These are phyloP conservation scores for Gallinago nigripennis DNA, from an alignment of 2,797 vertebrate genomes.

Conservation along the genomic window DNA sequence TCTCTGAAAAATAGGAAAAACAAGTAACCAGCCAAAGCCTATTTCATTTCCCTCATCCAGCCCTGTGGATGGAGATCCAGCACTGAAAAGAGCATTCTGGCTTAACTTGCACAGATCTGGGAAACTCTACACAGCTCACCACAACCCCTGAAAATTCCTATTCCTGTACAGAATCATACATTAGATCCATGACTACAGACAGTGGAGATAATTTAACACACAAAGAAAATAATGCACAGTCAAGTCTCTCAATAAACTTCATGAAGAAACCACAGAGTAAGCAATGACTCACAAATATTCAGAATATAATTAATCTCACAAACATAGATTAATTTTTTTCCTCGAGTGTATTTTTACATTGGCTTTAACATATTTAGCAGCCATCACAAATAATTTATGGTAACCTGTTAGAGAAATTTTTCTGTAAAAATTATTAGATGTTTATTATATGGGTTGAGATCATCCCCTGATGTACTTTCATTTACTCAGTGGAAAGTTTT, in stretches of 20 bases:
- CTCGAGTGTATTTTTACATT: neutral
- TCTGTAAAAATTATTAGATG: neutral
- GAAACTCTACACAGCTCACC: neutral
- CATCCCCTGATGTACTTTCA: neutral
- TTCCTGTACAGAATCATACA: neutral
- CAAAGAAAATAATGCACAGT: neutral
- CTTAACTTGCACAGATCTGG: neutral
- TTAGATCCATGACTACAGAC: neutral
- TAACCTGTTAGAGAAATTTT: neutral
- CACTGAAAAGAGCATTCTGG: neutral
- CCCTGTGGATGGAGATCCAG: neutral
- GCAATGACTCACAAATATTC: neutral
- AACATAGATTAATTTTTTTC: fast-evolving
- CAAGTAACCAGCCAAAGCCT: neutral
- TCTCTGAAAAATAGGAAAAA: neutral
- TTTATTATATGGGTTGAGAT: neutral
- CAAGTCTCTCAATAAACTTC: neutral
- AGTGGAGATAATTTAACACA: neutral
- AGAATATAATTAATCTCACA: neutral
- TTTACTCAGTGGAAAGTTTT: neutral
- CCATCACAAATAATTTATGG: neutral
- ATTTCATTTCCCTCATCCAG: neutral
- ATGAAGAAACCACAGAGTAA: neutral
- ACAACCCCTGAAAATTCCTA: neutral
- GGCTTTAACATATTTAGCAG: neutral